Conservation (phyloP, 1,140 invertebrate genomes). For the Nilaparvata lugens region DNA sequence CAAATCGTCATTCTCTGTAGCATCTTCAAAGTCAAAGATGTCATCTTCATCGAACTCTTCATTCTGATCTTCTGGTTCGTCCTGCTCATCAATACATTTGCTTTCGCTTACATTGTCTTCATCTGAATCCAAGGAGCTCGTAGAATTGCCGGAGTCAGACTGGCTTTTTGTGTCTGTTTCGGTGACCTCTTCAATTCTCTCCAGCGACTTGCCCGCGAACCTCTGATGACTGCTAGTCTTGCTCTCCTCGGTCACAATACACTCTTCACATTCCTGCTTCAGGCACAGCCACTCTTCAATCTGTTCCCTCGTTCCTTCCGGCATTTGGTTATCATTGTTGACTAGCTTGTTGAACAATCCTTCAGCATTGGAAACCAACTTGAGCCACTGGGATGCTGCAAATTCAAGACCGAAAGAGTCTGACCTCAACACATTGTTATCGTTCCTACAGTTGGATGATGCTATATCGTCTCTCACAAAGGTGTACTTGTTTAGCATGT, state of each 20-base stretch:
- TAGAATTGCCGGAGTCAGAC: conserved; percentile 19
- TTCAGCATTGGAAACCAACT: conserved; percentile 72
- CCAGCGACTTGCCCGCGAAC: conserved; percentile 43
- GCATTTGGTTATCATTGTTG: conserved; percentile 41
- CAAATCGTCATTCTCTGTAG: too few species aligned
- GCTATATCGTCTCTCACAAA: background rate
- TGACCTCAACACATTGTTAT: conserved; percentile 5
- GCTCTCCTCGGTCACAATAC: conserved; percentile 45
- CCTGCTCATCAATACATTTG: conserved; percentile 53
- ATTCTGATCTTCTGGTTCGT: conserved; percentile 47
- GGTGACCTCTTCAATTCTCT: conserved; percentile 53
- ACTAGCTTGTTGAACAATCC: conserved; percentile 64
- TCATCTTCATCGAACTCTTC: too few species aligned
- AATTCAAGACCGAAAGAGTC: conserved; percentile 63
- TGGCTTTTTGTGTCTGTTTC: conserved; percentile 40
- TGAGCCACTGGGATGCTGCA: conserved; percentile 70
- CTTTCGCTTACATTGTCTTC: conserved; percentile 41
- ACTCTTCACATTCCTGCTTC: conserved; percentile 77
- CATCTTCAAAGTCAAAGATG: too few species aligned
- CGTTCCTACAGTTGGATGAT: background rate
- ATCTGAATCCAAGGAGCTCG: conserved; percentile 23
- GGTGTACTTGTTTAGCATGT: background rate
- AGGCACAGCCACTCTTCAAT: conserved; percentile 77
- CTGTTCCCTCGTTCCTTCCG: conserved; percentile 58
- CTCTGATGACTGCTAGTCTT: conserved; percentile 38